Conservation (phyloP, 1,140 invertebrate species). For the Hirudo medicinalis region DNA sequence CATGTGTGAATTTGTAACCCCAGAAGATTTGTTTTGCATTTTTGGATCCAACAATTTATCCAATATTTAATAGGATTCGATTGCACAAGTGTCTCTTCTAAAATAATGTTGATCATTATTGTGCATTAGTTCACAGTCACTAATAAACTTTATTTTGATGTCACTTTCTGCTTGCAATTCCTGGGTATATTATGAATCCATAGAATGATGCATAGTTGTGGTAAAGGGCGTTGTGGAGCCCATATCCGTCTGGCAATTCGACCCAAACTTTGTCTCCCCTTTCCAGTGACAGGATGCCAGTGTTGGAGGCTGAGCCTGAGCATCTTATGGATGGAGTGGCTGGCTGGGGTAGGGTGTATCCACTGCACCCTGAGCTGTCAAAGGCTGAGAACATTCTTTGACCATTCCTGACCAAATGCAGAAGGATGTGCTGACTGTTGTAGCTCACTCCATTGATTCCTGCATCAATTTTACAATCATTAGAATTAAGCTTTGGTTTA, state of each 20-base stretch:
- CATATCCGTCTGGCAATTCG: slow-evolving; percentile 19
- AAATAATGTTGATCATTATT: no score
- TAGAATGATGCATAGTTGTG: slow-evolving; percentile 24
- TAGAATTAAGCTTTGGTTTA: no score
- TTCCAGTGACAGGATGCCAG: slow-evolving; percentile 17
- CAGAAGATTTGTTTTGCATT: no score
- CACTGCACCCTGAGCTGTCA: slow-evolving; percentile 22
- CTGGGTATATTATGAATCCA: slow-evolving; percentile 9
- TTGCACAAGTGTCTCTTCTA: no score
- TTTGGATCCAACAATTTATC: no score
- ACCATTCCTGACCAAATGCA: slow-evolving; percentile 21
- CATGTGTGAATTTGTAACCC: no score
- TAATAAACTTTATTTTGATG: no score
- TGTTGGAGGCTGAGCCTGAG: slow-evolving; percentile 21
- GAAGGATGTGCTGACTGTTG: slow-evolving; percentile 21
- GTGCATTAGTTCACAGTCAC: no score
- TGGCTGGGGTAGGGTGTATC: slow-evolving; percentile 13
- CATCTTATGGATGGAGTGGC: slow-evolving; percentile 11
- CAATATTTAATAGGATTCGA: no score
- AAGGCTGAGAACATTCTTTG: slow-evolving; percentile 22
- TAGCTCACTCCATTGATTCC: slow-evolving; percentile 23
- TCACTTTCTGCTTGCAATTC: no score
- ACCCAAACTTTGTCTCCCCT: slow-evolving; percentile 23
- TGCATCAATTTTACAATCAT: background rate
- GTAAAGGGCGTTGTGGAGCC: slow-evolving; percentile 23